Conservation (phyloP, 2,113 vertebrate genomes). For the Platysternon megacephalum region DNA sequence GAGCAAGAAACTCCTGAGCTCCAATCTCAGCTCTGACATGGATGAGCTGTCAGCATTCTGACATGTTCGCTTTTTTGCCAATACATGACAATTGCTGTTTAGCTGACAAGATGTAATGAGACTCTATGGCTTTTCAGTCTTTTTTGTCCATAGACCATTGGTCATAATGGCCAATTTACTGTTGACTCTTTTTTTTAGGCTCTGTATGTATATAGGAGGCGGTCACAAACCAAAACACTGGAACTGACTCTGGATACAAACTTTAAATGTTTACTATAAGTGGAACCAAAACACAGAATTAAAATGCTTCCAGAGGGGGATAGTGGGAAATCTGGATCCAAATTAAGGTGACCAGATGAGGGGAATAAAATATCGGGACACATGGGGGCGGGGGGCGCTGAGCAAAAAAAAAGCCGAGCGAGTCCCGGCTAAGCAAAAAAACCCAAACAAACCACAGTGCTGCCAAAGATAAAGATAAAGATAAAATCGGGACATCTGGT, state of each 20-base stretch:
- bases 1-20: background rate
- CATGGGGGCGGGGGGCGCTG: too few relatives aligned
- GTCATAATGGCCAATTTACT: accelerated
- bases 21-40: background rate
- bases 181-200: background rate
- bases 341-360: too few relatives aligned
- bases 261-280: background rate
- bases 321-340: background rate
- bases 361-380: too few relatives aligned
- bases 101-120: background rate
- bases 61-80: accelerated
- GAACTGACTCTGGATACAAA: background rate
- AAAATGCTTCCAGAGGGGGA: background rate
- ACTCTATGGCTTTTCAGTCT: background rate
- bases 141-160: background rate
- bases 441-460: too few relatives aligned
- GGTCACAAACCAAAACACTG: background rate
- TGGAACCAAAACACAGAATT: background rate
- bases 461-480: too few relatives aligned
- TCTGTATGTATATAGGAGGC: background rate
- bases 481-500: too few relatives aligned
- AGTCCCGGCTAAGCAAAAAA: too few relatives aligned
- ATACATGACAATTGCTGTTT: background rate
- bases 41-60: background rate
- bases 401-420: too few relatives aligned